Evolutionary conservation across 2,113 vertebrate species (phyloP), one percentile per base, ranked within the genome.

Genomic region (Clinocottus analis): DNA sequence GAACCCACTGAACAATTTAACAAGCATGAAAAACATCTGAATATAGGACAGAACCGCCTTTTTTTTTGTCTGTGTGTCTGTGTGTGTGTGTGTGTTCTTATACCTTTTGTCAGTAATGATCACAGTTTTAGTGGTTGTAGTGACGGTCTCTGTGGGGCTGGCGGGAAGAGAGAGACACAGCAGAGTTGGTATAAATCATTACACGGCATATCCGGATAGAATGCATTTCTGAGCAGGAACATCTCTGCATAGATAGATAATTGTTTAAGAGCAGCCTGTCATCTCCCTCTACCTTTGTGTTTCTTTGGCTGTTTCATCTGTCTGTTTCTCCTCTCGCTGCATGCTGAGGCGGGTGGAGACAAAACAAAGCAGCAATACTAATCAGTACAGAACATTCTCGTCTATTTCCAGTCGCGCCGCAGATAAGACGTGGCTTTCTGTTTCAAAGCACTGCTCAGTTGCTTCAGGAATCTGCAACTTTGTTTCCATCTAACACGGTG

Each of bases 261-360:
- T 88, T 85, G 86, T 88, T 92, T 87, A 88, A 90, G 90, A 89
- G 82, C 62, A 87, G 84, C 77, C 79, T 87, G 87, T 86, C 87
- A 89, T 89, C 82, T 86, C 64, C 53, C 3, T 68, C 64, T 88
- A 92, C 91, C 84, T 91, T 83, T 85, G 89, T 80, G 75, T 79
- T 79, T 82, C 80, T 65, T 72, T 45, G 72, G 59, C 63, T 84
- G 86, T 80, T 87, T 91, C 84, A 41, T 90, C 80, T 73, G 86
- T 80, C 84, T 70, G 25, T 3, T 31, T 56, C 78, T 80, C 82
- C 85, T 83, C 71, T 49, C 0, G 83, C 79, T 51, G 71, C 33
- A 33, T 43, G 79, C 79, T 83, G 77, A 85, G 72, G 85, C 80
- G 86, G 84, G 59, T 13, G 27, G 77, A 85, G 85, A 84, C 77